Conservation (phyloP, 2,113 vertebrate genomes). For the Pipra filicauda region DNA sequence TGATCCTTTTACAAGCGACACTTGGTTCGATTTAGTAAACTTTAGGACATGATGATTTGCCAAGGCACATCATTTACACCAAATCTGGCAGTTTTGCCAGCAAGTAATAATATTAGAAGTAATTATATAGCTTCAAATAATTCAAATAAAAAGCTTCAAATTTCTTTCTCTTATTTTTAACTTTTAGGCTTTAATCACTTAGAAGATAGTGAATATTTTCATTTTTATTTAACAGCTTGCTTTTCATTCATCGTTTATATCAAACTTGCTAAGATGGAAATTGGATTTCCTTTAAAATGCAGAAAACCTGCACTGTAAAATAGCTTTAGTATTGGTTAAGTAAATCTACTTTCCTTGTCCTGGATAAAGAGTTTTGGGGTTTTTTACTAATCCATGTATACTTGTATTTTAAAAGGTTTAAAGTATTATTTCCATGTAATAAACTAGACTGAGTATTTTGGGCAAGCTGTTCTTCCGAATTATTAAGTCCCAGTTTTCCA, state of each 20-base stretch:
- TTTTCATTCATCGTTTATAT: neutral
- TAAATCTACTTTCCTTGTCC: neutral
- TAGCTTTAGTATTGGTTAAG: neutral
- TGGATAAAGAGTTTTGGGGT: neutral
- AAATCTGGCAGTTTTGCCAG: neutral
- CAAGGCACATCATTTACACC: neutral
- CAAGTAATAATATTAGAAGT: neutral
- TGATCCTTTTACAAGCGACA: neutral
- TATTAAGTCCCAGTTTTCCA: neutral
- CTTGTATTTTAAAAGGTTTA: neutral
- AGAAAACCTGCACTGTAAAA: neutral
- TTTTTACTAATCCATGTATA: neutral
- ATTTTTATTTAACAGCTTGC: neutral
- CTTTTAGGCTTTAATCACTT: neutral
- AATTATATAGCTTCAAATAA: neutral
- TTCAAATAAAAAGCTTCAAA: neutral
- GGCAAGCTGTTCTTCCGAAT: neutral
- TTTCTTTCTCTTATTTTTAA: neutral
- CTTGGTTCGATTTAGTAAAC: neutral
- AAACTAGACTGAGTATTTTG: neutral
- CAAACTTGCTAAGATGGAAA: neutral
- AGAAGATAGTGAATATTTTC: neutral
- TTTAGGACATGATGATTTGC: neutral
- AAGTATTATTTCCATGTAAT: neutral
- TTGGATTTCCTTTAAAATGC: neutral